A percentile compares a stretch with the other conserved stretches of the same genome.
These are phyloP conservation scores for Antechinus flavipes DNA, from an alignment of 2,113 vertebrate genomes.

Conservation along the genomic window DNA sequence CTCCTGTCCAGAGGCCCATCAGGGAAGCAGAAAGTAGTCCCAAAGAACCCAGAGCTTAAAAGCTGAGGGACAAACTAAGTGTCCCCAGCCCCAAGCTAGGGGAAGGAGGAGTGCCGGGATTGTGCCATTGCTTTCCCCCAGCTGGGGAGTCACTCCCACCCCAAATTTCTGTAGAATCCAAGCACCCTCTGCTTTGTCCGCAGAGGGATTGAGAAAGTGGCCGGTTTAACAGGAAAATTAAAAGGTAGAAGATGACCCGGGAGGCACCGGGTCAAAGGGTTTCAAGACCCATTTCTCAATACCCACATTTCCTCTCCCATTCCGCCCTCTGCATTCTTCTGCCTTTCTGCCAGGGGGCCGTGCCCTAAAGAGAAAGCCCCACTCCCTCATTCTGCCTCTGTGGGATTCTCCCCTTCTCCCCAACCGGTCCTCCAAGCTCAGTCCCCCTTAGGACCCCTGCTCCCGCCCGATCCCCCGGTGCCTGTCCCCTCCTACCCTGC, in stretches of 20 bases:
- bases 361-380: not conserved
- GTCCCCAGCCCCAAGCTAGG: not conserved
- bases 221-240: not conserved
- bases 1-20: not conserved
- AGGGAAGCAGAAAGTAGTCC: not conserved
- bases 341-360: not conserved
- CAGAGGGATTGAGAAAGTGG: not conserved
- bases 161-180: not conserved
- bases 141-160: not conserved
- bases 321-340: not conserved
- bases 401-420: no score
- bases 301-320: not conserved
- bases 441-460: not conserved
- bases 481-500: slow-evolving; percentile 76
- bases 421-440: not conserved
- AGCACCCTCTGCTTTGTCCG: not conserved
- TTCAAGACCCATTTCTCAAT: not conserved
- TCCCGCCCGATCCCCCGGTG: slow-evolving; percentile 58
- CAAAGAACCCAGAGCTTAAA: not conserved
- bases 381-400: not conserved
- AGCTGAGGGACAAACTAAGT: not conserved
- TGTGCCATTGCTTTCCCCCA: no score
- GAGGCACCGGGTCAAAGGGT: not conserved
- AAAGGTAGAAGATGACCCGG: not conserved
- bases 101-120: no score